Base-by-base conservation (phyloP, 2,888 invertebrate genomes). In the Polydrusus cervinus region DNA sequence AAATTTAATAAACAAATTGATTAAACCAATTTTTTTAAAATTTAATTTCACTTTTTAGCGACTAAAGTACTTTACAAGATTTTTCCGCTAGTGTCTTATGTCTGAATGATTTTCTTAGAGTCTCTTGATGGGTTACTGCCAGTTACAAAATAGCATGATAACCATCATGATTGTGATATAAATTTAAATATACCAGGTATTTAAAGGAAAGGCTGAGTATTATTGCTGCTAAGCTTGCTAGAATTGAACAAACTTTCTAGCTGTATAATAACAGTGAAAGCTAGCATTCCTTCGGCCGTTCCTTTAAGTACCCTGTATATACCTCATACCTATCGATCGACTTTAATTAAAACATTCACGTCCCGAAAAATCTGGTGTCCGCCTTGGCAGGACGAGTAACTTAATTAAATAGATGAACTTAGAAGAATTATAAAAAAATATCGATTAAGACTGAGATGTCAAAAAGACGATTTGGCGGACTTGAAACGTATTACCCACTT, bases 391-490 rank as follows among this genome's bases (percentile, higher is more conserved):
- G 16, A 49, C 47, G 47, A 51, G 3, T 8, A 20, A 51, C 18
- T 10, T 18, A 20, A 18, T 51, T n/a, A 9, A 51, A 11, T 9
- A 51, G 14, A 49, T 18, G 16, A 49, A 18, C 14, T 16, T 49
- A 49, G 49, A 51, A 51, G 3, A 13, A 51, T 20, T 51, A 11
- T 20, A 18, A 20, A 11, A n/a, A 53, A 53, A 53, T 53, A 20
- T 53, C 25, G 25, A n/a, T 20, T 5, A 53, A 53, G 30, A 53
- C 53, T 53, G 30, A 53, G 11, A n/a, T 47, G 47, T 47, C 47
- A 53, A 53, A 53, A 53, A 53, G 30, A 53, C 30, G 53, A 53
- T 53, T n/a, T n/a, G n/a, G 30, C 30, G 16, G 53, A 53, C 53
- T 53, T 53, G 53, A 53, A 53, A 51, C 51, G 16, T 20, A 9